Evolutionary conservation across 2,113 vertebrate genomes (phyloP).

Genomic region (Eclectus roratus): DNA sequence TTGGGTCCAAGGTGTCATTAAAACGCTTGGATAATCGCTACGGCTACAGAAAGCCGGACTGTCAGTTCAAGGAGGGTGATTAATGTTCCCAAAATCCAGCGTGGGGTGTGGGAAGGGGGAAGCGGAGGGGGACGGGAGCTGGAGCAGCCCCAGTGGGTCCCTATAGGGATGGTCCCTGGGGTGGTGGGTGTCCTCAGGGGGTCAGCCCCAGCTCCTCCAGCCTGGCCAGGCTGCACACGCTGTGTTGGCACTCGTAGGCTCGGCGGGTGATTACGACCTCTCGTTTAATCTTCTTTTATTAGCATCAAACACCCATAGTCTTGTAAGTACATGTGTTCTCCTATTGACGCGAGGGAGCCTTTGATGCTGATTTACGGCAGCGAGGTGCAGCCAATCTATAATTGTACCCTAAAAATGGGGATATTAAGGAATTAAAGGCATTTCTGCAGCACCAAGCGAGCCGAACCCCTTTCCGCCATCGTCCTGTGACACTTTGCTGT

Average conservation of each 20-base stretch:
- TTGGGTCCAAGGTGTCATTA: slow-evolving; percentile 71
- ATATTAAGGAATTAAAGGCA: slow-evolving; percentile 1
- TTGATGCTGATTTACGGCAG: slow-evolving; percentile 75
- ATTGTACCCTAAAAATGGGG: slow-evolving; percentile 66
- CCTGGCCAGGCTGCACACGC: not conserved
- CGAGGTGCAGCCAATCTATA: slow-evolving; percentile 65
- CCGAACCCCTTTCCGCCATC: not conserved
- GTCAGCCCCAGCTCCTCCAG: not conserved
- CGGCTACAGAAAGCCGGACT: slow-evolving; percentile 36
- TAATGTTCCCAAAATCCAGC: slow-evolving; percentile 49
- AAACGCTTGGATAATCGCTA: slow-evolving; percentile 68
- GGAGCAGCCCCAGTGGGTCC: not conserved
- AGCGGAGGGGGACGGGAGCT: not conserved
- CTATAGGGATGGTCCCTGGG: too few species aligned
- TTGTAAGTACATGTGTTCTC: slow-evolving; percentile 72
- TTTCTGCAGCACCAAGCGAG: not conserved
- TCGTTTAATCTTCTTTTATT: slow-evolving; percentile 74
- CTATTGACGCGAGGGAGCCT: slow-evolving; percentile 68
- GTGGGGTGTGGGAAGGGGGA: not conserved
- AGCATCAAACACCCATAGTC: slow-evolving; percentile 76
- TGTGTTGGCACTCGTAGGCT: slow-evolving; percentile 58
- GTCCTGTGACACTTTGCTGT: accelerated
- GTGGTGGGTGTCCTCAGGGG: not conserved
- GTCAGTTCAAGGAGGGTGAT: slow-evolving; percentile 51
- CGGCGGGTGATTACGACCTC: slow-evolving; percentile 63